Evolutionary conservation across 2,888 invertebrate species (phyloP).

Genomic region (Pseudococcus longispinus): DNA sequence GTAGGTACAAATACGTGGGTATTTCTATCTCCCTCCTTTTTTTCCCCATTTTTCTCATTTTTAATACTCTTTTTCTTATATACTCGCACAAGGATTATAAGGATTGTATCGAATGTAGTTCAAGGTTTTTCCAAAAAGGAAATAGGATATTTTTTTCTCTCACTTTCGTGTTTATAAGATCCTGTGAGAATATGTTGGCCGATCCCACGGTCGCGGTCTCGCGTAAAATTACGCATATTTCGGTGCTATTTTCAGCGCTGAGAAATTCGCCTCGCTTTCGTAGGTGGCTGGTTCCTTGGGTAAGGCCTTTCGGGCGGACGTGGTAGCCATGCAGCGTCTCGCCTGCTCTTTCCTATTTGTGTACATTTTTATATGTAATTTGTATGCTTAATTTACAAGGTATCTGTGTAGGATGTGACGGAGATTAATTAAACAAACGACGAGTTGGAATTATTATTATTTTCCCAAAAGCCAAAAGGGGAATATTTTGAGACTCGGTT

Average conservation of each 20-base stretch:
- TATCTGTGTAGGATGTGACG: background rate
- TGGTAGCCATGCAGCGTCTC: background rate
- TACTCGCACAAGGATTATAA: slow-evolving; percentile 11
- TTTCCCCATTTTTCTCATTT: background rate
- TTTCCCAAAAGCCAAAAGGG: too few species aligned
- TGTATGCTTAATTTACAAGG: background rate
- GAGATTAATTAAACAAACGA: background rate
- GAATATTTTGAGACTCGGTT: too few species aligned
- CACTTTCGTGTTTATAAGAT: background rate
- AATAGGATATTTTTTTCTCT: slow-evolving; percentile 11
- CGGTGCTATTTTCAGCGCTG: background rate
- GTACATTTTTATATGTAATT: background rate
- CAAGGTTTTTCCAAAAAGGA: slow-evolving; percentile 10
- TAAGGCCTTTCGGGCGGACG: background rate
- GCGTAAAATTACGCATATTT: background rate
- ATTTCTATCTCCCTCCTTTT: background rate
- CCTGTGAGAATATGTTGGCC: background rate
- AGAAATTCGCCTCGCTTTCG: background rate
- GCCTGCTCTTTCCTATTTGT: background rate
- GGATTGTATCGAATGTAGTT: slow-evolving; percentile 17
- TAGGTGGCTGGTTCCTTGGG: background rate
- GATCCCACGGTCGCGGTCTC: background rate
- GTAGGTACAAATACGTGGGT: background rate
- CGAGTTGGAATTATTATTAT: background rate
- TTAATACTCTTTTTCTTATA: background rate